Percentiles rank a stretch among this genome's conserved stretches.
Conservation (phyloP, 2,797 vertebrate genomes). For the Dipus sagitta region DNA sequence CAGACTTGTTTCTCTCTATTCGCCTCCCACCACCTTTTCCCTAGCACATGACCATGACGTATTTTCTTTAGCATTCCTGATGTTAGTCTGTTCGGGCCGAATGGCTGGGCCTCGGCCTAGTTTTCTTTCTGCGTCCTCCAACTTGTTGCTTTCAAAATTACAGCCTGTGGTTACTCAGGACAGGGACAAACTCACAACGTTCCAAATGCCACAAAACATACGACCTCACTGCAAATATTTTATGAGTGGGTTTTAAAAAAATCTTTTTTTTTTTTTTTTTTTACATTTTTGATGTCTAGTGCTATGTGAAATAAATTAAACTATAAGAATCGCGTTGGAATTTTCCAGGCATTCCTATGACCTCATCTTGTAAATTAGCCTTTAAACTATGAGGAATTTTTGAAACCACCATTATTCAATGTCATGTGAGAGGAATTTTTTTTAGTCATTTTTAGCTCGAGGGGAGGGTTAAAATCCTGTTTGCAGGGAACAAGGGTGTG, state of each 20-base stretch:
- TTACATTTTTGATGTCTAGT: background rate
- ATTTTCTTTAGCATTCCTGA: background rate
- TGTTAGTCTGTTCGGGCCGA: background rate
- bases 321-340: slow-evolving; percentile 36
- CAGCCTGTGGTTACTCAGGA: slow-evolving; percentile 41
- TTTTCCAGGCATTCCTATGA: slow-evolving; percentile 70
- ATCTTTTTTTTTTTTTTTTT: background rate
- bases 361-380: slow-evolving; percentile 66
- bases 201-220: slow-evolving; percentile 33
- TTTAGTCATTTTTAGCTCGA: slow-evolving; percentile 38
- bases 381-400: slow-evolving; percentile 67
- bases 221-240: slow-evolving; percentile 3
- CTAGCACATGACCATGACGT: background rate
- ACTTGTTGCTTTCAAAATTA: slow-evolving; percentile 56
- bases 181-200: background rate
- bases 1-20: background rate
- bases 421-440: slow-evolving; percentile 60
- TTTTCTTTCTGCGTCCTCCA: slow-evolving; percentile 48
- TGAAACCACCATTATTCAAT: slow-evolving; percentile 62
- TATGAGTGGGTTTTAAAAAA: background rate
- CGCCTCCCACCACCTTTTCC: background rate
- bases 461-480: background rate
- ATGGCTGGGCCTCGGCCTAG: background rate
- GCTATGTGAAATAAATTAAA: slow-evolving; percentile 42
- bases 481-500: background rate